Conservation (phyloP, 2,888 invertebrate species). For the Callyntrura guangdongensis region DNA sequence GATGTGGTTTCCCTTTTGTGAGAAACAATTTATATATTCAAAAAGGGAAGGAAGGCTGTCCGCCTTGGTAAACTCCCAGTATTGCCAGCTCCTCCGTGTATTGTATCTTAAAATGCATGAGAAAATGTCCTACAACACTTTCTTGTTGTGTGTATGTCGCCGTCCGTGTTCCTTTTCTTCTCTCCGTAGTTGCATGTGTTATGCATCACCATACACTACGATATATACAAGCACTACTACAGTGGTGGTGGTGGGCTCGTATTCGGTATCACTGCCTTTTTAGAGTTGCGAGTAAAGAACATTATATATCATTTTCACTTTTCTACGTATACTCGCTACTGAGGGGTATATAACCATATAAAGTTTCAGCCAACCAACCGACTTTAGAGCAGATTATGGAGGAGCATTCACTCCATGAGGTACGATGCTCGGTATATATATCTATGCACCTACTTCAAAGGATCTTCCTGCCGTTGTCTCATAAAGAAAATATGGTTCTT, state of each 20-base stretch:
- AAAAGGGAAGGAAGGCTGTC: constrained; percentile 82
- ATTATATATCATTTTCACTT: not conserved
- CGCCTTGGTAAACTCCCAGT: constrained; percentile 82
- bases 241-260: not conserved
- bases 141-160: constrained; percentile 51
- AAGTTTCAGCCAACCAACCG: constrained; percentile 57
- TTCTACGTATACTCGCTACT: not conserved
- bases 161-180: constrained; percentile 53
- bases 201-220: not conserved
- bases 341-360: constrained; percentile 30
- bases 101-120: constrained; percentile 73
- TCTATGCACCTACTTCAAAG: constrained; percentile 60
- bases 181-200: not conserved
- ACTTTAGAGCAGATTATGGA: constrained; percentile 52
- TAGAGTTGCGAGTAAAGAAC: not conserved
- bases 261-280: not conserved
- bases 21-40: constrained; percentile 81
- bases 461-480: constrained; percentile 49
- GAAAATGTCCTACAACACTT: constrained; percentile 67
- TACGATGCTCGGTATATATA: not conserved
- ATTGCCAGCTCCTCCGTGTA: constrained; percentile 77
- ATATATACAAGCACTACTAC: not conserved
- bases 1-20: constrained; percentile 80
- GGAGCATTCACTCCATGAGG: constrained; percentile 51
- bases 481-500: constrained; percentile 57